Base-by-base conservation (phyloP, 2,888 invertebrate genomes). In the Drosophila yooni region DNA sequence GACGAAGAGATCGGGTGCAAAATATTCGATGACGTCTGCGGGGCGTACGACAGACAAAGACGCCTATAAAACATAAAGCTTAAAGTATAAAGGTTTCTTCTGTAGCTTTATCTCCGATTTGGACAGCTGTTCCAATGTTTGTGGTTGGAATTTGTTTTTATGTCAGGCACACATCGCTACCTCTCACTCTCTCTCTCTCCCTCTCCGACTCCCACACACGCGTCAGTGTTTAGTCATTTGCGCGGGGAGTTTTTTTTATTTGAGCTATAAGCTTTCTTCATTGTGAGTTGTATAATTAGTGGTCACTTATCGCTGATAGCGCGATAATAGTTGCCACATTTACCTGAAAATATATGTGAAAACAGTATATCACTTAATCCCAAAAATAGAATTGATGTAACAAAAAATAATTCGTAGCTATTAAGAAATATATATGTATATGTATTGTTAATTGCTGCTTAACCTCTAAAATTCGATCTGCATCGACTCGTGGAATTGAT, bases 101-200 rank as follows among this genome's bases (percentile, higher is more conserved):
- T 58, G 59, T 67, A 25, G 70, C 59, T 43, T 78, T 74, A 82
- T 66, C 51, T 53, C 6, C 54, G 25, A 40, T 76, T 81, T 77
- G 53, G 21, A 88, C 86, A 83, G 86, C 83, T 85, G 88, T 83
- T 88, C 57, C 7, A 46, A 57, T 70, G 48, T 69, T 73, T 65
- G 38, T 66, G 18, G 67, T 66, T 72, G 48, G 27, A 56, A 52
- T 61, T 78, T 67, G 51, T 52, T 67, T 70, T 67, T 33, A 31
- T 29, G 52, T 54, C 64, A 60, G 46, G 50, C 65, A 46, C 25
- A 25, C 15, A 46, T 38, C 33, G 46, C 18, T 40, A 34, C 7
- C 29, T 50, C 46, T 57, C 7, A 5, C 5, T 33, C 48, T 53
- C n/a, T 43, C 34, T 56, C 56, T 54, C 0, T 27, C 13, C 4